Base-by-base conservation (phyloP, 2,888 invertebrate species). In the Microplitis manilae region DNA sequence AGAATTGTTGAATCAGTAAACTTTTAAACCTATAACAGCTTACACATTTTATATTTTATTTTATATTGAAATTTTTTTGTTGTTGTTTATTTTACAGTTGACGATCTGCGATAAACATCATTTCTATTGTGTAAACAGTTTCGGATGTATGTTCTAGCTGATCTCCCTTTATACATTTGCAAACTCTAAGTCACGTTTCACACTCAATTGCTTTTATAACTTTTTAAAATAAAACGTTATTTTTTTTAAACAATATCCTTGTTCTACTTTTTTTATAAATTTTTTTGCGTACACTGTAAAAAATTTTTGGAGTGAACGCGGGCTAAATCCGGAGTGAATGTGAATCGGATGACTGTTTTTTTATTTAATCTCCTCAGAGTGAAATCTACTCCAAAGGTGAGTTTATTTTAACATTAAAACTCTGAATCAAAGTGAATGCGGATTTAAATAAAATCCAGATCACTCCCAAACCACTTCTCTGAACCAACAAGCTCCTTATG, bases 121-220 rank as follows among this genome's bases (percentile, higher is more conserved):
- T 62, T 20, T 8, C 62, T 20, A 20, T 62, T 20, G 62, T 67
- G 67, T 67, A 67, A 20, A 67, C 39, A 67, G 50, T 50, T 50
- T 9, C 39, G n/a, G 67, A 15, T 62, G 15, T 20, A 38, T 13
- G 9, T 67, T 20, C 67, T 38, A 67, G 38, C 67, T 67, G 67
- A 67, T 67, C 71, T 72, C 71, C 38, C 17, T 30, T 38, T 70
- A 13, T 30, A 60, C 62, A 62, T 15, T 62, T 15, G n/a, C 39
- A 38, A 67, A 67, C 39, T 67, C 67, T 67, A n/a, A 74, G 83
- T 82, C 83, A 83, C 84, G 83, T 86, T 86, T 85, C 84, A 83
- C 82, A 83, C 85, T 82, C 86, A 83, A 86, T 86, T 84, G 84
- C 84, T 81, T 39, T 50, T 50, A 50, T 1, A 50, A 50, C 13